These are phyloP conservation scores for Anodontia alba DNA, from an alignment of 2,888 invertebrate genomes.

Conservation along the genomic window DNA sequence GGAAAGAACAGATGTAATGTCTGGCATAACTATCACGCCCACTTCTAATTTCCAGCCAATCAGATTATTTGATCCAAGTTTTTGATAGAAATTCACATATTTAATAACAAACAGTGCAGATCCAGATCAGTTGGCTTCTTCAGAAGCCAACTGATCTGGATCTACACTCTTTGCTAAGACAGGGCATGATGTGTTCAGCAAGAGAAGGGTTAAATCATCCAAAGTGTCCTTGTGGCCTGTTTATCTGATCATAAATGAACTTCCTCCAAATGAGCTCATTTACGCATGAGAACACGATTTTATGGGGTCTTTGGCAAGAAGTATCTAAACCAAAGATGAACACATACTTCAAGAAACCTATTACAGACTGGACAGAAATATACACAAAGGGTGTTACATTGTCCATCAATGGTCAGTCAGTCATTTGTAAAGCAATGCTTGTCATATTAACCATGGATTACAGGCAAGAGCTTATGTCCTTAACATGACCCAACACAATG, in stretches of 20 bases:
- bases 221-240: conserved; percentile 46
- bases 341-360: too few relatives aligned
- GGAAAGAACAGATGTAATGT: background rate
- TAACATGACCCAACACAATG: conserved; percentile 58
- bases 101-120: too few relatives aligned
- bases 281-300: conserved; percentile 6
- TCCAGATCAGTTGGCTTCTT: background rate
- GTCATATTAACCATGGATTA: conserved; percentile 52
- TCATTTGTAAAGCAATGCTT: conserved; percentile 34
- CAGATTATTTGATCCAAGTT: too few relatives aligned
- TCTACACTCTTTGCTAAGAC: conserved; percentile 35
- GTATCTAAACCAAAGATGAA: too few relatives aligned
- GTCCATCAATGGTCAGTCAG: too few relatives aligned
- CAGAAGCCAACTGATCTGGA: background rate
- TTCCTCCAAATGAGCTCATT: conserved; percentile 38
- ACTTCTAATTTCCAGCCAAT: too few relatives aligned
- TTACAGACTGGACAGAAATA: too few relatives aligned
- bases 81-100: too few relatives aligned
- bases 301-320: too few relatives aligned
- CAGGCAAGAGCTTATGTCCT: conserved; percentile 48
- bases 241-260: conserved; percentile 54
- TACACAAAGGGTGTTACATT: too few relatives aligned
- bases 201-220: conserved; percentile 50
- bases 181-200: too few relatives aligned
- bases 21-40: too few relatives aligned